Base-by-base conservation (phyloP, 1,140 invertebrate genomes). In the Halesus radiatus region DNA sequence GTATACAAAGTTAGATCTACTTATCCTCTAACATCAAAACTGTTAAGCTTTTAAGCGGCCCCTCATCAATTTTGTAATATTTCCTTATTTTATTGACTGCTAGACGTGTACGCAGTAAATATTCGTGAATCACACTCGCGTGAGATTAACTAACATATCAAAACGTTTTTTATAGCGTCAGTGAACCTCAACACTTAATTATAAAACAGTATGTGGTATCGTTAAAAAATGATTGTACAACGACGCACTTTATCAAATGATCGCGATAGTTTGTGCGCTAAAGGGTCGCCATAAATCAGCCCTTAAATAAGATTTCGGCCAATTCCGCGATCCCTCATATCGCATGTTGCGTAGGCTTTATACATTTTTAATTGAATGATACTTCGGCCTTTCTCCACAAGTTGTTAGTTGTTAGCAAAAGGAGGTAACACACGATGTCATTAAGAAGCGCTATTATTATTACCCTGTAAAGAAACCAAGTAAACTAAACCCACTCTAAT, bases 141-240 rank as follows among this genome's bases (percentile, higher is more conserved):
- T 70, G 66, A 20, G 66, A 70, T 70, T 70, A 70, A 23, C 29
- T 18, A n/a, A 70, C 66, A 32, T 50, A 70, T 70, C 66, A 70
- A 70, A 70, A 70, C 22, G 45, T 52, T 66, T 70, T n/a, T 66
- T 50, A 70, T 52, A 37, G 66, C 66, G 37, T 66, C 29, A 26
- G 29, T 23, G 32, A 20, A 70, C 37, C 32, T 70, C 66, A 37
- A 70, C 66, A 70, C 66, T 70, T 50, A n/a, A 16, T 70, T 23
- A 52, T 23, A 18, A 70, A 70, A 50, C 37, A 70, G 32, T 45
- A 70, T 50, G 66, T 20, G 66, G 32, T 52, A 37, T 50, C 37
- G 66, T 70, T 50, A 45, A 50, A 50, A 52, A 50, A 70, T 45
- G 10, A 45, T 70, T 52, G 66, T 70, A 37, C 26, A 45, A 52